Base-by-base conservation (phyloP, 2,888 invertebrate species). In the Parnassius glacialis region DNA sequence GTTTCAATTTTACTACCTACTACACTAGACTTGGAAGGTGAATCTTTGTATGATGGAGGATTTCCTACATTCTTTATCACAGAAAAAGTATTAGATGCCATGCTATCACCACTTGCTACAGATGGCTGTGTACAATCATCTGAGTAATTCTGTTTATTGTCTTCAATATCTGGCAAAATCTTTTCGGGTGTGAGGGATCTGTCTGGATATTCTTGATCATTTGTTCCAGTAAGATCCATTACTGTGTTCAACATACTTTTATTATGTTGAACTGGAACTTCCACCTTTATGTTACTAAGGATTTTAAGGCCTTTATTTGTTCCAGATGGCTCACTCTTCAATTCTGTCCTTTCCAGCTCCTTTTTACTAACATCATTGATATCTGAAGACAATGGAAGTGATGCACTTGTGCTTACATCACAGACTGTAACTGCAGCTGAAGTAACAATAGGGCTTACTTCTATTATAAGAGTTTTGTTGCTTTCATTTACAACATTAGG, bases 271-370 rank as follows among this genome's bases (percentile, higher is more conserved):
- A 92, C 89, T 64, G 90, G 92, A 48, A 92, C 89, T 78, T 92
- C 92, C n/a, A 92, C 90, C 69, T 92, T 92, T 50, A 92, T 87
- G 69, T 92, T 92, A 70, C 92, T 92, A 48, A 92, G 77, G 65
- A 92, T 92, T 75, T 92, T 92, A 11, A 92, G 76, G n/a, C 92
- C 91, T 70, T 84, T 90, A 54, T 73, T 83, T 41, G 83, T 65
- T 3, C 83, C 81, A 45, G 81, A 71, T 9, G 74, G 70, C 20
- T 87, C 87, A 74, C 65, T 74, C 66, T 79, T 81, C 2, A 64
- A 42, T 13, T 81, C 80, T n/a, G 64, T 54, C 62, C 75, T 76
- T 42, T 80, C 79, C 58, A 65, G 61, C 42, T 68, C 59, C 5
- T 64, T 42, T 61, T 68, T 71, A 9, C 72, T 73, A 25, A 60